phyloP scores from a whole-genome alignment of 2,888 invertebrate genomes.

The Spisula solida region DNA sequence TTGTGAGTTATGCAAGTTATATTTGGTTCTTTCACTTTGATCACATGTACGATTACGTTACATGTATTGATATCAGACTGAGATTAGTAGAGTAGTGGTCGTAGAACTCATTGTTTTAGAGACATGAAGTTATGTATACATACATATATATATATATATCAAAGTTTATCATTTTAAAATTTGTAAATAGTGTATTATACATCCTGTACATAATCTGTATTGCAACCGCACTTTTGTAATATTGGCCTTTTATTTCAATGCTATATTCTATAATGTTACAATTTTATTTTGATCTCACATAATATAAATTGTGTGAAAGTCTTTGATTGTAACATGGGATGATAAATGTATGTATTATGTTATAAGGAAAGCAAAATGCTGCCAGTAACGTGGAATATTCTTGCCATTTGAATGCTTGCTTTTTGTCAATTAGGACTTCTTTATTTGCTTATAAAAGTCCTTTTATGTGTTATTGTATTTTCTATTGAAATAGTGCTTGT shows the following conservation, averaged over 20 bases:
- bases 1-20: constrained; percentile 12
- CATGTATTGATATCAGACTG: neutral
- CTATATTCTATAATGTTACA: constrained; percentile 2
- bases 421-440: constrained; percentile 4
- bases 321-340: constrained; percentile 11
- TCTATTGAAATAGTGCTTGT: constrained; percentile 26
- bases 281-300: constrained; percentile 23
- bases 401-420: constrained; percentile 35
- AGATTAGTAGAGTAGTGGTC: constrained; percentile 18
- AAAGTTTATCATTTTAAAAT: constrained; percentile 43
- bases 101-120: neutral
- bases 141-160: too few relatives aligned
- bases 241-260: neutral
- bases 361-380: constrained; percentile 21
- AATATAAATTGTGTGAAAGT: neutral
- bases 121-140: constrained; percentile 36
- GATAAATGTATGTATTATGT: neutral
- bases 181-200: constrained; percentile 59
- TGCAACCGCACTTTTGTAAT: neutral
- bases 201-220: constrained; percentile 26
- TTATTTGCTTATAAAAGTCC: constrained; percentile 8
- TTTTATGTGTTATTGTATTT: constrained; percentile 28
- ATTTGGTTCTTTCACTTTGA: neutral
- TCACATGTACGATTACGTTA: neutral
- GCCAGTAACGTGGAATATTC: constrained; percentile 37